Conservation (phyloP, 2,888 invertebrate species). For the Protophormia terraenovae region DNA sequence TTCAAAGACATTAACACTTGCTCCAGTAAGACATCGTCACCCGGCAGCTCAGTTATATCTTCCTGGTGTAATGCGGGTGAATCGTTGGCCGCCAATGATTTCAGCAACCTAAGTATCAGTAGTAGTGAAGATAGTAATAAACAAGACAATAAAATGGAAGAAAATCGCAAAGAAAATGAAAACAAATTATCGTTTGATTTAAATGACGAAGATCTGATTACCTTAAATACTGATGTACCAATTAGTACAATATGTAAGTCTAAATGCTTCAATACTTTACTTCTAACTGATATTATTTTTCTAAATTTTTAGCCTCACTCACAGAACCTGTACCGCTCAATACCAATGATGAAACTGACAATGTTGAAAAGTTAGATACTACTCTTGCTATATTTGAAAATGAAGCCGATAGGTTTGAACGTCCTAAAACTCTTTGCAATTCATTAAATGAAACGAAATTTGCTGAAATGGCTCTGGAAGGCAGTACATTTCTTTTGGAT, state of each 20-base stretch:
- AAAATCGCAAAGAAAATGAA: slow-evolving; percentile 52
- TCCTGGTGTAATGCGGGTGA: slow-evolving; percentile 84
- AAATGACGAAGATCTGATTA: slow-evolving; percentile 74
- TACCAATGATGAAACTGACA: slow-evolving; percentile 44
- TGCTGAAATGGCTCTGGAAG: slow-evolving; percentile 87
- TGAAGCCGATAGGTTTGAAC: slow-evolving; percentile 68
- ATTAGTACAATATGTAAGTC: slow-evolving; percentile 78
- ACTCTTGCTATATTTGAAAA: slow-evolving; percentile 11
- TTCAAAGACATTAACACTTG: slow-evolving; percentile 73
- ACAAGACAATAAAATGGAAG: slow-evolving; percentile 64
- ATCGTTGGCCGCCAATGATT: slow-evolving; percentile 84
- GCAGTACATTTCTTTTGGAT: slow-evolving; percentile 87
- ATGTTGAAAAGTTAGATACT: slow-evolving; percentile 9
- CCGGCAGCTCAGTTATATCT: slow-evolving; percentile 77
- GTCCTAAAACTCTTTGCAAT: slow-evolving; percentile 77
- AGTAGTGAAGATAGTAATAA: slow-evolving; percentile 80
- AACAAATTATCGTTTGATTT: slow-evolving; percentile 73
- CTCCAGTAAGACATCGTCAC: slow-evolving; percentile 76
- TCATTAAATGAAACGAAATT: slow-evolving; percentile 83
- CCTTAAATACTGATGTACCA: slow-evolving; percentile 76
- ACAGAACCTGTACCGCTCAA: slow-evolving; percentile 68
- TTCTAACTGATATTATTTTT: neutral
- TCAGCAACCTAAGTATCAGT: slow-evolving; percentile 82
- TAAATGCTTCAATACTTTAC: neutral
- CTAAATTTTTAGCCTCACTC: slow-evolving; percentile 68